phyloP scores from a whole-genome alignment of 2,797 vertebrate genomes.

The Alosa sapidissima region DNA sequence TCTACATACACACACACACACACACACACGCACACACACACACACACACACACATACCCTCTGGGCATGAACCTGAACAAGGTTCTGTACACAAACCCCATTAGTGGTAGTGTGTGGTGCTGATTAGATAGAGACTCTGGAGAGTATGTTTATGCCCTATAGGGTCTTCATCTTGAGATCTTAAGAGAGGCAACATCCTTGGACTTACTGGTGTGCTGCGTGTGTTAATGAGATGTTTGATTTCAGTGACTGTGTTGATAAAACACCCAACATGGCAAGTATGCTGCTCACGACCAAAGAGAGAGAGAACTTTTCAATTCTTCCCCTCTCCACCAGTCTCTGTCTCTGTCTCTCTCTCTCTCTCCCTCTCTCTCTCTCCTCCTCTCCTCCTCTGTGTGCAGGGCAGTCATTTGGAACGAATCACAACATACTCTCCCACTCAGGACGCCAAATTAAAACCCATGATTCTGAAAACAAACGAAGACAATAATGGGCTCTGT shows the following conservation, averaged over 20 bases:
- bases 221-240: neutral
- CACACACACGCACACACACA: neutral
- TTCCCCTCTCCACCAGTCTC: neutral
- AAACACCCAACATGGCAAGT: neutral
- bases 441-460: conserved; percentile 74
- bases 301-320: too few species aligned
- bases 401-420: conserved; percentile 63
- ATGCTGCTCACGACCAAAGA: neutral
- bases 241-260: neutral
- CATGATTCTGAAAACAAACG: conserved; percentile 74
- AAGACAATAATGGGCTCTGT: conserved; percentile 50
- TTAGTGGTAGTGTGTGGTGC: too few species aligned
- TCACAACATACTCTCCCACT: conserved; percentile 59
- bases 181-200: neutral
- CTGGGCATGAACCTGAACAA: too few species aligned
- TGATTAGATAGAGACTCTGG: neutral
- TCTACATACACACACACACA: neutral
- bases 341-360: neutral
- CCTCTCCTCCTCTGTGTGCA: conserved; percentile 50
- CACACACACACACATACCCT: neutral
- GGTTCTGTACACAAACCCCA: too few species aligned
- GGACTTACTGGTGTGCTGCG: neutral
- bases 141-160: too few species aligned
- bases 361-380: neutral
- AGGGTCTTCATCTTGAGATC: neutral